Evolutionary conservation across 1,140 invertebrate genomes (phyloP), one percentile per base, ranked within the genome.

Genomic region (Drosophila baimaii): DNA sequence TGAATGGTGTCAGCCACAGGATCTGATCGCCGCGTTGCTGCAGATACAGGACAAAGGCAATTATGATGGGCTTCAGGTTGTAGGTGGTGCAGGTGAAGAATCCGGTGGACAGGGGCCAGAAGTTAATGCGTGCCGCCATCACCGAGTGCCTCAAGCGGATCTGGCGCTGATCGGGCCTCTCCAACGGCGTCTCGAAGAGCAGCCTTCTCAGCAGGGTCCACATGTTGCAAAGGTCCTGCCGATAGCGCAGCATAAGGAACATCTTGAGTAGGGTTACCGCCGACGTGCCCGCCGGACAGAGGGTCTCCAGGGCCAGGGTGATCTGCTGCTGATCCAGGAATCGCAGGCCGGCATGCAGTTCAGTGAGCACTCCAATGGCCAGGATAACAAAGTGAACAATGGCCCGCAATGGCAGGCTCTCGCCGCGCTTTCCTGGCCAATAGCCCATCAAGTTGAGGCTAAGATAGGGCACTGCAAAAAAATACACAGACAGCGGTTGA

Each of bases 201-300:
- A 84, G 17, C 2, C 29, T 2, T 6, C 52, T 46, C 25, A 77
- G 57, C 0, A 25, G 64, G 0, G 0, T 12, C 8, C 85, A 35
- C 35, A 90, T 73, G 5, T 55, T 37, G n/a, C 61, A 19, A 9
- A 91, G 43, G 27, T 91, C 82, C 3, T 27, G 17, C 0, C 85
- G 77, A 37, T 76, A 84, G 21, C 49, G 59, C 17, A 71, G 76
- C 52, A 91, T 77, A 0, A 90, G 49, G 8, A 65, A 65, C 90
- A 91, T 91, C 41, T 91, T 91, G 1, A 91, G 58, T 25, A 91
- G 56, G 2, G 90, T 90, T 0, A 91, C 90, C 0, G 90, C 82
- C 17, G 90, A 91, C 1, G 90, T 91, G 19, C 66, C 71, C 0
- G 85, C 90, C 44, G 90, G 90, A 52, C 90, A 91, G 39, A 91